Evolutionary conservation across 2,888 invertebrate genomes (phyloP), one percentile per base, ranked within the genome.

Genomic region (Torymus aiolomorphi): DNA sequence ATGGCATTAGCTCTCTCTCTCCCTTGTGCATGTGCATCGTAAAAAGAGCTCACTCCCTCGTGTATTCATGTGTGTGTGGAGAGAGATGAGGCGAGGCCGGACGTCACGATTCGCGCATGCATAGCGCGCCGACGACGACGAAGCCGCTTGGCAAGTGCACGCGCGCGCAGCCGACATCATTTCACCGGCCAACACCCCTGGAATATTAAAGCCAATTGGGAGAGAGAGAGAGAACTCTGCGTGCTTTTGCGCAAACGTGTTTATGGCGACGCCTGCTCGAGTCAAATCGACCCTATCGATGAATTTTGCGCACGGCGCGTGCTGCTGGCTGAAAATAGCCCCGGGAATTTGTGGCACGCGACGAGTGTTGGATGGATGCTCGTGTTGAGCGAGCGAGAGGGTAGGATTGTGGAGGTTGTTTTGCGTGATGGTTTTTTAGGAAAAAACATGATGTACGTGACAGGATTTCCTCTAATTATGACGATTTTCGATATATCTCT

Each of bases 71-170:
- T 12, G 49, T 13, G 18, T 12, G 56, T 3, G 20, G 42, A 5
- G 4, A 31, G 12, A 16, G 12, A 16, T 74, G 80, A 81, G 86
- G 85, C 81, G 83, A 85, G 85, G 84, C 86, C 88, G 88, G 88
- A 88, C 85, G 88, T 88, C 88, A 88, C 78, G 75, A 74, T 69
- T 74, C 70, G 57, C 87, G 88, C 86, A 79, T 85, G 82, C 84
- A 80, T 85, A 85, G 85, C 88, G 87, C 87, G 87, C 84, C 42
- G 42, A 42, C 42, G 42, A 42, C 42, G 42, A 81, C 81, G 62
- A 83, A 11, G 31, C 18, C 8, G 63, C 73, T 62, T 61, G 79
- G 63, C 75, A 80, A 80, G 65, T 71, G 80, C 84, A 84, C 84
- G 78, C 20, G 20, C 20, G 20, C 82, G 80, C 81, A 80, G 80